Conservation (phyloP, 2,888 invertebrate genomes). For the Callyntrura guangdongensis region DNA sequence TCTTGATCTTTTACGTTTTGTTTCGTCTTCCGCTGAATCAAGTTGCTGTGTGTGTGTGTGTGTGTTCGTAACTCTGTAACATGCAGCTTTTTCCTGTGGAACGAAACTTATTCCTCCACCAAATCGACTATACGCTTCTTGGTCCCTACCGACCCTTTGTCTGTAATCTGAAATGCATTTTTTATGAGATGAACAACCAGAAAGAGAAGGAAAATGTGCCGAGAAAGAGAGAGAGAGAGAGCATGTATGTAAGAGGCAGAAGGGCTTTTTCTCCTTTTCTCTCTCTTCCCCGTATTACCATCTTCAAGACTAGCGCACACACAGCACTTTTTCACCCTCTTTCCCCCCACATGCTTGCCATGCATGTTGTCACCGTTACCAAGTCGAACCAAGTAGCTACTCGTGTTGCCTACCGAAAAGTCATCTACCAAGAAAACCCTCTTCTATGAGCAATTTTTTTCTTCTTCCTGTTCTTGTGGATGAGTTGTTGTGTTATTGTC, state of each 20-base stretch:
- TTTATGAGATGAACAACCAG: constrained; percentile 50
- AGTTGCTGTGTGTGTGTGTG: background rate
- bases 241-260: no score
- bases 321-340: background rate
- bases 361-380: no score
- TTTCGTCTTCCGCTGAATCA: background rate
- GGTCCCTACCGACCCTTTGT: constrained; percentile 60
- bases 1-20: background rate
- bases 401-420: no score
- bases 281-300: background rate
- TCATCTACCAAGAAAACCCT: no score
- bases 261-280: background rate
- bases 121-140: constrained; percentile 19
- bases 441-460: no score
- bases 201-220: constrained; percentile 1
- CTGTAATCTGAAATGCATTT: constrained; percentile 67
- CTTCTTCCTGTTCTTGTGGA: background rate
- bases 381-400: no score
- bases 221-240: no score
- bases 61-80: background rate
- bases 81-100: background rate
- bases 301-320: background rate
- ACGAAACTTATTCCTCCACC: constrained; percentile 30
- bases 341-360: background rate
- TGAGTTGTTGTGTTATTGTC: constrained; percentile 16